Percentiles rank a stretch among this genome's conserved stretches.
phyloP scores from a whole-genome alignment of 2,113 vertebrate genomes.

The Perca flavescens region DNA sequence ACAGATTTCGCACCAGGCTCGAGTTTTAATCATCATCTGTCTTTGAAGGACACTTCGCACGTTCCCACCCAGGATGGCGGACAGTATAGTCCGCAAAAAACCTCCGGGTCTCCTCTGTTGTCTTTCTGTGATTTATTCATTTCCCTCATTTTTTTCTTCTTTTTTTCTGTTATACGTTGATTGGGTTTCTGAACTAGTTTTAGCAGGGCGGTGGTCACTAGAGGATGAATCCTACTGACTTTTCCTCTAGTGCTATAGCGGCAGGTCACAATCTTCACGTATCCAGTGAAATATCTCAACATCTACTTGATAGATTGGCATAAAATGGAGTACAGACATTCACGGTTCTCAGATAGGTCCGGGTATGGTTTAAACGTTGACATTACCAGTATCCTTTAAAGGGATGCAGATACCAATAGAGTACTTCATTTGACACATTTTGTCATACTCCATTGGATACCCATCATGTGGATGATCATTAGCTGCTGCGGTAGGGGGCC shows the following conservation, averaged over 20 bases:
- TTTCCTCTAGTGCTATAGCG: neutral
- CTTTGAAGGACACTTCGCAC: constrained; percentile 56
- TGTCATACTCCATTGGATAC: too few relatives aligned
- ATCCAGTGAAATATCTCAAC: neutral
- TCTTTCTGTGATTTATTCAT: constrained; percentile 3
- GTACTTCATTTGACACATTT: too few relatives aligned
- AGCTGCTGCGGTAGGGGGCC: too few relatives aligned
- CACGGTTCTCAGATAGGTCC: neutral
- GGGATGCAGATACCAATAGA: too few relatives aligned
- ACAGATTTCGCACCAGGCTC: constrained; percentile 19
- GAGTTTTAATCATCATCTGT: constrained; percentile 44
- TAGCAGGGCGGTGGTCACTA: neutral
- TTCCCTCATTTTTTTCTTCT: too few relatives aligned
- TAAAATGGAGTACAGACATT: neutral
- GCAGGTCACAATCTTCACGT: neutral
- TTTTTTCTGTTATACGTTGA: neutral
- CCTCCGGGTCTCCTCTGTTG: neutral
- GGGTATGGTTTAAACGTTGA: too few relatives aligned
- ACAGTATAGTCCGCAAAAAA: neutral
- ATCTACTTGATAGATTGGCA: neutral
- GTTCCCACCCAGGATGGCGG: constrained; percentile 29
- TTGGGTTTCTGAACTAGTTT: neutral
- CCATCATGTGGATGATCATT: too few relatives aligned
- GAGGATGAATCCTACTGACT: neutral
- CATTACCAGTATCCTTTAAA: too few relatives aligned